These are phyloP conservation scores for Triops cancriformis DNA, from an alignment of 1,140 invertebrate genomes.

Conservation along the genomic window DNA sequence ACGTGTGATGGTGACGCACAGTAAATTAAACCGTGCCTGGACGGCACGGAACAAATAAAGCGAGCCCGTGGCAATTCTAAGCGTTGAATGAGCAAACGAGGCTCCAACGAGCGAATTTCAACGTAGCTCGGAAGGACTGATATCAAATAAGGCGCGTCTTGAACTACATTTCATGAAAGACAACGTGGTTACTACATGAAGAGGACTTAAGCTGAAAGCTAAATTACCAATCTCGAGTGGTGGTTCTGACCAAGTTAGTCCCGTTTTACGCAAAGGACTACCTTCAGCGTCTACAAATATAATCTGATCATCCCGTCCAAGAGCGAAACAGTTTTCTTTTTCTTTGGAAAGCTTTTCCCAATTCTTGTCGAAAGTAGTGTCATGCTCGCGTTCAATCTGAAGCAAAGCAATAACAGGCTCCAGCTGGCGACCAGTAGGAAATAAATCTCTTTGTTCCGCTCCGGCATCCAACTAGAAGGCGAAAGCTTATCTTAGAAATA, in stretches of 20 bases:
- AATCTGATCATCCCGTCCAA: constrained; percentile 74
- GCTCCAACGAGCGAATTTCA: constrained; percentile 69
- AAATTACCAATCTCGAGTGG: constrained; percentile 58
- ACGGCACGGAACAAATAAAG: constrained; percentile 31
- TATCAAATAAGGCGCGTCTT: constrained; percentile 83
- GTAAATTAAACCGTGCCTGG: constrained; percentile 66
- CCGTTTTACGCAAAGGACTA: constrained; percentile 55
- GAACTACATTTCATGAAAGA: constrained; percentile 50
- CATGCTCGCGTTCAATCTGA: constrained; percentile 35
- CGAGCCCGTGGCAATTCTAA: constrained; percentile 58
- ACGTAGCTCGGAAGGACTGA: constrained; percentile 70
- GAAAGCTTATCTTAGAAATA: background rate
- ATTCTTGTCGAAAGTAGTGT: background rate
- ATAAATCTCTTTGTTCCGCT: constrained; percentile 66
- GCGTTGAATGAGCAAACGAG: constrained; percentile 62
- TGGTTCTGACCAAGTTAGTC: constrained; percentile 73
- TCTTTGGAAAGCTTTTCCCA: background rate
- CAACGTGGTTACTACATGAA: too few species aligned
- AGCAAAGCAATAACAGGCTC: constrained; percentile 75
- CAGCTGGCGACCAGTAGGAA: constrained; percentile 69
- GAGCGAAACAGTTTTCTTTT: constrained; percentile 56
- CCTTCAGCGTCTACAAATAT: constrained; percentile 67
- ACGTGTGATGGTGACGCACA: constrained; percentile 75
- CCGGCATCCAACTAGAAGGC: constrained; percentile 33
- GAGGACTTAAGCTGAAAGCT: background rate